phyloP scores from a whole-genome alignment of 2,113 vertebrate species.

The Cricetomys ansorgei region DNA sequence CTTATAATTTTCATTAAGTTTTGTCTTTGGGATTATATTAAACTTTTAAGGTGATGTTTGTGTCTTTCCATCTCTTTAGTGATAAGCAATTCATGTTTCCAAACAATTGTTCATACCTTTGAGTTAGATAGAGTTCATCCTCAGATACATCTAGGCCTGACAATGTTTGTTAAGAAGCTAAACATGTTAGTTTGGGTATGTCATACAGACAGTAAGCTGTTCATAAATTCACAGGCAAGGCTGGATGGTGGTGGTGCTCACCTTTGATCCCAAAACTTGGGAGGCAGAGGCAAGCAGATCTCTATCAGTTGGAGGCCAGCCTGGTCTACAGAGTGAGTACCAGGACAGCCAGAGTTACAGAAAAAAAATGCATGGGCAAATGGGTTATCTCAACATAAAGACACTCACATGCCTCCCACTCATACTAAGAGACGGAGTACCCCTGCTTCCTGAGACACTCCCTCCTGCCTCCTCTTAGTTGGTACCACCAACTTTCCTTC shows the following conservation, averaged over 20 bases:
- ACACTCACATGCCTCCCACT: not conserved
- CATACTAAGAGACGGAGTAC: not conserved
- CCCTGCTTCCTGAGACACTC: not conserved
- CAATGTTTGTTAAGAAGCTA: not conserved
- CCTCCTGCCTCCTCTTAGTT: not conserved
- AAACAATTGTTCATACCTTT: not conserved
- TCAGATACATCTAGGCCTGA: not conserved
- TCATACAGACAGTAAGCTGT: not conserved
- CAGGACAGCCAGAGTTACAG: no score
- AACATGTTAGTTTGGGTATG: not conserved
- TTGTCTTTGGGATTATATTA: not conserved
- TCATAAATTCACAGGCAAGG: no score
- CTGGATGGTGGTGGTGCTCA: no score
- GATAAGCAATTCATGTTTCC: not conserved
- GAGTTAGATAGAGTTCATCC: not conserved
- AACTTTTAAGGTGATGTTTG: not conserved
- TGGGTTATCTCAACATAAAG: no score
- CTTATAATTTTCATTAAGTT: not conserved
- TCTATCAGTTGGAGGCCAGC: no score
- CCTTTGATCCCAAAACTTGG: no score
- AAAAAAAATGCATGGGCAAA: no score
- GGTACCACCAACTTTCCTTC: not conserved
- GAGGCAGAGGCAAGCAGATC: no score
- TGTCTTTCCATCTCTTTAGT: not conserved
- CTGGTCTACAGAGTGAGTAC: no score